Conservation (phyloP, 2,113 vertebrate genomes). For the Podocnemis expansa region DNA sequence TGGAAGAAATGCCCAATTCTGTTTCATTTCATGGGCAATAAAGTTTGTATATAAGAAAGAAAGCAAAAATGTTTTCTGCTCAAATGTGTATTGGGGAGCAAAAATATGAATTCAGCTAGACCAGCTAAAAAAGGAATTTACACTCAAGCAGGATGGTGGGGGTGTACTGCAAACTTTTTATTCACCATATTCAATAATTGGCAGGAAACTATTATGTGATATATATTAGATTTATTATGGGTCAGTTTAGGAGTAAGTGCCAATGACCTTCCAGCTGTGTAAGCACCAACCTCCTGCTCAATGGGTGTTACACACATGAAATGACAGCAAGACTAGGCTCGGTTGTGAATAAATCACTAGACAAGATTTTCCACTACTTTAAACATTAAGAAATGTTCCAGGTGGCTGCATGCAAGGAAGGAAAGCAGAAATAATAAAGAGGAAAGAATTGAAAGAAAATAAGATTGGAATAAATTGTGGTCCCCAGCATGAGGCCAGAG, state of each 20-base stretch:
- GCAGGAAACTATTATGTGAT: background rate
- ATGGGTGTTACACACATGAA: background rate
- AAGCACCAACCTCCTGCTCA: background rate
- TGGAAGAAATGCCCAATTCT: conserved; percentile 43
- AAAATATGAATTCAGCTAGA: background rate
- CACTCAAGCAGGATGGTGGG: background rate
- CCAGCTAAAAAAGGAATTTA: background rate
- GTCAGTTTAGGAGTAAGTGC: background rate
- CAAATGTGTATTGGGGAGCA: background rate
- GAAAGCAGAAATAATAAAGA: background rate
- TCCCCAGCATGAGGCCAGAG: background rate
- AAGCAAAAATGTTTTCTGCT: background rate
- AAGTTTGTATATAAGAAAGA: background rate
- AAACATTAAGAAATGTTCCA: background rate
- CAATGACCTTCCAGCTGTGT: background rate
- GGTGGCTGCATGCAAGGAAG: background rate
- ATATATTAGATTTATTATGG: background rate
- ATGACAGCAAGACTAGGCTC: background rate
- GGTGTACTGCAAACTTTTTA: background rate
- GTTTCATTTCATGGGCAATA: conserved; percentile 37
- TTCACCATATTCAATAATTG: background rate
- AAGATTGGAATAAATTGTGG: background rate
- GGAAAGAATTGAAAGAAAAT: background rate
- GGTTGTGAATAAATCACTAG: background rate
- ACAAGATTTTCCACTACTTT: background rate